These are phyloP conservation scores for Chaunax sp. DNA, from an alignment of 2,797 vertebrate species.

Conservation along the genomic window DNA sequence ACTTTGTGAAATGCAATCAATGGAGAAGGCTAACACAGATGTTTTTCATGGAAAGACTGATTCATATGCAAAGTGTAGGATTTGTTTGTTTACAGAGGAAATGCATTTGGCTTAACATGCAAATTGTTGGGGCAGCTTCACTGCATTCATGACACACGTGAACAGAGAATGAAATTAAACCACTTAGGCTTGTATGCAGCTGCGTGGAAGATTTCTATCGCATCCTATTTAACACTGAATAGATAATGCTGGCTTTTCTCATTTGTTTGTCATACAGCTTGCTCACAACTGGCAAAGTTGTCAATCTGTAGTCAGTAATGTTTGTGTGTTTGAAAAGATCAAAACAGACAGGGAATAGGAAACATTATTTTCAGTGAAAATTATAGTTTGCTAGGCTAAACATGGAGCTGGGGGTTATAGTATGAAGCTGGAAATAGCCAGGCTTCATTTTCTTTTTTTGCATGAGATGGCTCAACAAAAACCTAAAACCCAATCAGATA, in stretches of 20 bases:
- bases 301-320: conserved; percentile 22
- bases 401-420: not conserved
- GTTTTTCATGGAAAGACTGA: conserved; percentile 40
- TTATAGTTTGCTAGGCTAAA: conserved; percentile 16
- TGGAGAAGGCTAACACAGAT: conserved; percentile 26
- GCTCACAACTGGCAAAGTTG: not conserved
- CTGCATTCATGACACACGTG: conserved; percentile 11
- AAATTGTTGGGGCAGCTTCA: conserved; percentile 25
- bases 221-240: conserved; percentile 37
- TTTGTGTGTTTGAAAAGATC: conserved; percentile 20
- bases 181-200: conserved; percentile 22
- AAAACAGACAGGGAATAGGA: not conserved
- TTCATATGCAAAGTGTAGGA: conserved; percentile 32
- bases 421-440: too few relatives aligned
- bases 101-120: conserved; percentile 1
- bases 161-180: conserved; percentile 40
- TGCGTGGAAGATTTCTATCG: conserved; percentile 23
- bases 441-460: too few relatives aligned
- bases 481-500: too few relatives aligned
- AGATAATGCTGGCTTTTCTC: conserved; percentile 22
- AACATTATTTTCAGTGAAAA: conserved; percentile 12
- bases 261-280: conserved; percentile 17
- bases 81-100: conserved; percentile 44
- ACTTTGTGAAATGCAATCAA: conserved; percentile 18
- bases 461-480: too few relatives aligned